phyloP scores from a whole-genome alignment of 2,888 invertebrate species.

The Philaethria dido region DNA sequence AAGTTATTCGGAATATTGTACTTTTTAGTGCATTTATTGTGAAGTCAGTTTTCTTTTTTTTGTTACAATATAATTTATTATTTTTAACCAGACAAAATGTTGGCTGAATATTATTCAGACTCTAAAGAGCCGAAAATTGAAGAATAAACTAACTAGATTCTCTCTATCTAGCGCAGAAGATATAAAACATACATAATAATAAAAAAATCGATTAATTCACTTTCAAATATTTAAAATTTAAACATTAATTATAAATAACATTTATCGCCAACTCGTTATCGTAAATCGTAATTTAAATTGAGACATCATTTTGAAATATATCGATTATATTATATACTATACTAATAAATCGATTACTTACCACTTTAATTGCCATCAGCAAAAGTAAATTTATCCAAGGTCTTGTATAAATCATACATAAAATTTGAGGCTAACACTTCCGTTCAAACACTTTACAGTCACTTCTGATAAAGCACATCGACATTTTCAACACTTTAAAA shows the following conservation, averaged over 20 bases:
- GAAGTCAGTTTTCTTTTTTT: too few relatives aligned
- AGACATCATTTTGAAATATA: slow-evolving; percentile 37
- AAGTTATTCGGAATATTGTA: too few relatives aligned
- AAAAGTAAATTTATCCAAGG: slow-evolving; percentile 79
- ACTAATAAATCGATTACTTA: slow-evolving; percentile 54
- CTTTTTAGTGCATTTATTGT: too few relatives aligned
- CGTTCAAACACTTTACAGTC: slow-evolving; percentile 63
- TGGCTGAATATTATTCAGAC: too few relatives aligned
- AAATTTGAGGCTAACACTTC: slow-evolving; percentile 72
- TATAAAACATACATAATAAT: neutral
- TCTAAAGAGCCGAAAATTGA: too few relatives aligned
- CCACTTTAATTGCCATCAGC: slow-evolving; percentile 81
- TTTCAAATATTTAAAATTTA: neutral
- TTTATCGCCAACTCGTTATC: slow-evolving; percentile 16
- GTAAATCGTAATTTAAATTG: slow-evolving; percentile 43
- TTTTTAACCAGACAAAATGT: too few relatives aligned
- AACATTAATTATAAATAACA: slow-evolving; percentile 14
- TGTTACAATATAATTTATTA: too few relatives aligned
- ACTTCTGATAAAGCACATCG: slow-evolving; percentile 48
- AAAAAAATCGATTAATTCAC: neutral
- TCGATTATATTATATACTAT: slow-evolving; percentile 10
- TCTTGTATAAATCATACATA: slow-evolving; percentile 84
- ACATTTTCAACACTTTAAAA: slow-evolving; percentile 39
- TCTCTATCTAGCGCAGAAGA: too few relatives aligned
- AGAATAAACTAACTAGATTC: too few relatives aligned